Base-by-base conservation (phyloP, 1,140 invertebrate species). In the Apis florea region DNA sequence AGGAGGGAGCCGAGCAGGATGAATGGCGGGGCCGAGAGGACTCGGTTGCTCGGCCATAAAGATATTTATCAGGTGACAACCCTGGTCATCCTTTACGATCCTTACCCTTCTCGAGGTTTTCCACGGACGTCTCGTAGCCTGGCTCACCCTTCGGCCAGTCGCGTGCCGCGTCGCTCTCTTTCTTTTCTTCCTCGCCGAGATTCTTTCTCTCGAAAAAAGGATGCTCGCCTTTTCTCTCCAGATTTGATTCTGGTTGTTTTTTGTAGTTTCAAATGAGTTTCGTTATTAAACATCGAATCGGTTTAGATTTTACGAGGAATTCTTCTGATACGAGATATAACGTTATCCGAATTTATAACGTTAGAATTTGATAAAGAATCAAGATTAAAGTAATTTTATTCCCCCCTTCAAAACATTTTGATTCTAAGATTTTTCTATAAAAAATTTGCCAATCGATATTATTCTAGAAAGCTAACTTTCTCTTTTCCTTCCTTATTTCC, bases 31-130 rank as follows among this genome's bases (percentile, higher is more conserved):
- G 31, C 15, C 4, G 17, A n/a, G 47, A 72, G 47, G 54, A 21
- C 64, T 67, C 66, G 72, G n/a, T 72, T 26, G 67, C 53, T 56
- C 72, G 76, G 21, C 84, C 84, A 89, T 91, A 89, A 92, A 92
- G 90, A 92, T 91, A 92, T 89, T 90, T 90, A 91, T 93, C 89
- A 90, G 75, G 80, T 88, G 80, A 83, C 86, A 83, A 77, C 59
- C 78, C 70, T 72, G 87, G 87, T 88, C 88, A 90, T 89, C 83
- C 87, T 88, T 90, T 90, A 88, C 80, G 82, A 79, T 74, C 72
- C 69, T 68, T 80, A 6, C n/a, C 53, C 58, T 72, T 26, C 68
- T 80, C 59, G 74, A 80, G 77, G 31, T 77, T 69, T 73, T 88
- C 66, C 72, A 74, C 77, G 73, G 54, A 77, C 31, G 53, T 73